Conservation (phyloP, 2,888 invertebrate species). For the Iphiclides podalirius region DNA sequence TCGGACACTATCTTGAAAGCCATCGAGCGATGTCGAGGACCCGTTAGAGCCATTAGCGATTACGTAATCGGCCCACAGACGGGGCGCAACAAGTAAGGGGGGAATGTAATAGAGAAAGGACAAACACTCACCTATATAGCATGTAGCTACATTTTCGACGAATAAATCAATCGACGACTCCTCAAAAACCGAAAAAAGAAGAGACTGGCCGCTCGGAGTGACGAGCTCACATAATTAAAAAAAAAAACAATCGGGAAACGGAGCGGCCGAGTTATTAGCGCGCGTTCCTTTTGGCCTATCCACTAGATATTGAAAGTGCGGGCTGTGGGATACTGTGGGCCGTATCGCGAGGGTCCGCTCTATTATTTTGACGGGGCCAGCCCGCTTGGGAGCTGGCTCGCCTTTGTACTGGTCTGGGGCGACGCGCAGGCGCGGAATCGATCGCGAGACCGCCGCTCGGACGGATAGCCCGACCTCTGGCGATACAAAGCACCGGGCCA, state of each 20-base stretch:
- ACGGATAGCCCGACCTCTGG: conserved; percentile 25
- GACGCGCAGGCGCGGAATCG: conserved; percentile 68
- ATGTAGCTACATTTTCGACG: conserved; percentile 63
- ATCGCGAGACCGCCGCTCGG: conserved; percentile 38
- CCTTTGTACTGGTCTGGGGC: conserved; percentile 58
- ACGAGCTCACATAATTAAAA: conserved; percentile 8
- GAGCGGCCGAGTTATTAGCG: neutral
- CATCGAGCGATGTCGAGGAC: conserved; percentile 3
- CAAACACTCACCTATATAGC: conserved; percentile 43
- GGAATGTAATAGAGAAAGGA: no score
- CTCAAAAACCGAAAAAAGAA: conserved; percentile 35
- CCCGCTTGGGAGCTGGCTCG: conserved; percentile 54
- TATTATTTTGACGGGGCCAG: conserved; percentile 66
- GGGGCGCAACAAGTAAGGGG: conserved; percentile 70
- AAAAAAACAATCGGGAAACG: conserved; percentile 1
- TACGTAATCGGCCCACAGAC: conserved; percentile 60
- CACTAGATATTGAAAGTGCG: no score
- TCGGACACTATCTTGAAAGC: no score
- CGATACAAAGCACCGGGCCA: no score
- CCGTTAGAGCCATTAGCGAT: conserved; percentile 40
- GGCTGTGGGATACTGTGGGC: no score
- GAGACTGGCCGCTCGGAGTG: conserved; percentile 11
- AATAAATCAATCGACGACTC: no score
- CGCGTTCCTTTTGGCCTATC: no score
- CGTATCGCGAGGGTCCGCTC: no score